Percentiles rank a stretch among this genome's conserved stretches.
Evolutionary conservation across 2,113 vertebrate genomes (phyloP).

Genomic region (Brienomyrus longianalis): DNA sequence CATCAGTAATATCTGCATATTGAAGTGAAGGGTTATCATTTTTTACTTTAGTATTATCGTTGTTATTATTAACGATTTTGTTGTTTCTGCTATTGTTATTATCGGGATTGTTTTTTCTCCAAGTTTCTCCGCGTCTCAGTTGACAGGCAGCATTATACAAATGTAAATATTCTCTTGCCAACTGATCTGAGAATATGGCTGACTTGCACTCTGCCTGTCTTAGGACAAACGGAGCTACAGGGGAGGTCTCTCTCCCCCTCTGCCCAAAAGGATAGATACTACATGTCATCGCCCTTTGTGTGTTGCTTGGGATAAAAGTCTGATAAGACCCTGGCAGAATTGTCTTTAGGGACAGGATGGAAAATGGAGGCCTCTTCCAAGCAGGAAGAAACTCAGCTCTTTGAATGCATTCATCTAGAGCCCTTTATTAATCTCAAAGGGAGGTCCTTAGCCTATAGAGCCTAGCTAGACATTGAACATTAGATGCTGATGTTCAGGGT

Average conservation of each 20-base stretch:
- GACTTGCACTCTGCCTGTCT: not conserved
- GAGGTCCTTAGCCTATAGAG: constrained; percentile 11
- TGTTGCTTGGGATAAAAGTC: constrained; percentile 6
- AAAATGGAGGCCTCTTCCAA: not conserved
- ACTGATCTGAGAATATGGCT: not conserved
- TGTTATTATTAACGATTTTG: not conserved
- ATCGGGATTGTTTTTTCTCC: not conserved
- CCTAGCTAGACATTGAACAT: constrained; percentile 2
- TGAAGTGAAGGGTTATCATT: not conserved
- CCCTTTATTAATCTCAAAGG: constrained; percentile 15
- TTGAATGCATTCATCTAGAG: not conserved
- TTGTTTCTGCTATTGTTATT: not conserved
- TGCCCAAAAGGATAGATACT: not conserved
- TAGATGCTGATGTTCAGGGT: not conserved
- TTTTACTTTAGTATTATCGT: not conserved
- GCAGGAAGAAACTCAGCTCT: not conserved
- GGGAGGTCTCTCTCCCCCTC: constrained; percentile 4
- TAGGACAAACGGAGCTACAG: not conserved
- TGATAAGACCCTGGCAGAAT: not conserved
- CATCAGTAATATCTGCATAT: not conserved
- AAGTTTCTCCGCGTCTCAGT: not conserved
- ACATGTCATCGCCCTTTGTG: not conserved
- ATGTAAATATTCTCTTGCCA: not conserved
- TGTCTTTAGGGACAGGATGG: not conserved
- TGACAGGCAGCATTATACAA: not conserved